Evolutionary conservation across 2,113 vertebrate genomes (phyloP).

Genomic region (Procapra przewalskii): DNA sequence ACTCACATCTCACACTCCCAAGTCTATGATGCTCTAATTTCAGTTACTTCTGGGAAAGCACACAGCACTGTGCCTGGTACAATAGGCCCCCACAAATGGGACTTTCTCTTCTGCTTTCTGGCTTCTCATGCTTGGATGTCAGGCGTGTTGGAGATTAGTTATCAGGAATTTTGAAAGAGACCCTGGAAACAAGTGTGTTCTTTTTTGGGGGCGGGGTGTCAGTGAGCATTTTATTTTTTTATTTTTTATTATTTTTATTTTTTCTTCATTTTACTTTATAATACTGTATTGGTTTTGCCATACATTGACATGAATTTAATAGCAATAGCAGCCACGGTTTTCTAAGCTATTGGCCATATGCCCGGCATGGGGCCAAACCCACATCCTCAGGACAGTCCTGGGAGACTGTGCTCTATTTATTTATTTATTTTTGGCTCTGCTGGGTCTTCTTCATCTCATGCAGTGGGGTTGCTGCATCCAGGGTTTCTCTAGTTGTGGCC

Average conservation of each 20-base stretch:
- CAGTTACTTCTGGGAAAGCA: neutral
- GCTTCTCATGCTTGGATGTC: neutral
- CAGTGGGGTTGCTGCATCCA: neutral
- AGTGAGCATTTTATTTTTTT: too few relatives aligned
- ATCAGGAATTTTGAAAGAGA: conserved; percentile 19
- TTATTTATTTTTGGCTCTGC: neutral
- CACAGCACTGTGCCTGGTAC: neutral
- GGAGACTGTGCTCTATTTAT: neutral
- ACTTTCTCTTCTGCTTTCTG: neutral
- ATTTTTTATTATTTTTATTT: too few relatives aligned
- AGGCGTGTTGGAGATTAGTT: neutral
- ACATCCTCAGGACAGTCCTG: neutral
- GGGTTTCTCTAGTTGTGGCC: neutral
- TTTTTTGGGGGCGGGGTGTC: too few relatives aligned
- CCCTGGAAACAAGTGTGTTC: neutral
- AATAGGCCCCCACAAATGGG: neutral
- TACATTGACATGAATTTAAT: neutral
- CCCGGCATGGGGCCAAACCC: neutral
- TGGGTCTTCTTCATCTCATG: neutral
- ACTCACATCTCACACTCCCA: neutral
- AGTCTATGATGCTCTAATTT: neutral
- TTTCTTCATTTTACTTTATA: too few relatives aligned
- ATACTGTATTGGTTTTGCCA: too few relatives aligned
- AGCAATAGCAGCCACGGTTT: neutral
- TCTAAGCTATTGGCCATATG: neutral